A percentile compares a stretch with the other conserved stretches of the same genome.
Conservation (phyloP, 2,888 invertebrate species). For the Catotricha subobsoleta region DNA sequence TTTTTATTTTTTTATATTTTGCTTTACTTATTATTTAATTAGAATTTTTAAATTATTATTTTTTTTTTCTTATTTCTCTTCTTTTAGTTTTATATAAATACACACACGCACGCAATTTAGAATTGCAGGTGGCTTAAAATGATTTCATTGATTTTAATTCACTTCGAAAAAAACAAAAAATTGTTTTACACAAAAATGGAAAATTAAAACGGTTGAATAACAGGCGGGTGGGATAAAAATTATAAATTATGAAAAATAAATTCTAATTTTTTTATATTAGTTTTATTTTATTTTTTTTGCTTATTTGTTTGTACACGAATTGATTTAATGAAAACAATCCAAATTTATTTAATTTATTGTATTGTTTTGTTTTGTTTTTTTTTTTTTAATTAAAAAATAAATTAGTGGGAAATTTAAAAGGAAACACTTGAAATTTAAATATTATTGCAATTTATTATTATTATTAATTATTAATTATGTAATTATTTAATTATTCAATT, state of each 20-base stretch:
- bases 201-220: too few relatives aligned
- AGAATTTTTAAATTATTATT: not conserved
- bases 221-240: too few relatives aligned
- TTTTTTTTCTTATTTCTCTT: conserved; percentile 2
- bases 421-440: too few relatives aligned
- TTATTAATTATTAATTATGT: too few relatives aligned
- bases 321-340: not conserved
- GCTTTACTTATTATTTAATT: not conserved
- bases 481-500: too few relatives aligned
- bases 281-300: not conserved
- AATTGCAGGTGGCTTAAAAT: too few relatives aligned
- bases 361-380: not conserved
- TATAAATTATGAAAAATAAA: not conserved
- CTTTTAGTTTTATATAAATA: not conserved
- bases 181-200: too few relatives aligned
- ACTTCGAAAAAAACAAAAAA: too few relatives aligned
- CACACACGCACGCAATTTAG: too few relatives aligned
- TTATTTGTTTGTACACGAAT: not conserved
- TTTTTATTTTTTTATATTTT: conserved; percentile 1
- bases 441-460: too few relatives aligned
- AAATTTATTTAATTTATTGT: not conserved
- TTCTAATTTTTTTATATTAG: not conserved
- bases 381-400: not conserved
- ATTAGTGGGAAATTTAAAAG: too few relatives aligned
- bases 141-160: too few relatives aligned